Evolutionary conservation across 2,113 vertebrate genomes (phyloP), one percentile per base, ranked within the genome.

Genomic region (Peromyscus leucopus): DNA sequence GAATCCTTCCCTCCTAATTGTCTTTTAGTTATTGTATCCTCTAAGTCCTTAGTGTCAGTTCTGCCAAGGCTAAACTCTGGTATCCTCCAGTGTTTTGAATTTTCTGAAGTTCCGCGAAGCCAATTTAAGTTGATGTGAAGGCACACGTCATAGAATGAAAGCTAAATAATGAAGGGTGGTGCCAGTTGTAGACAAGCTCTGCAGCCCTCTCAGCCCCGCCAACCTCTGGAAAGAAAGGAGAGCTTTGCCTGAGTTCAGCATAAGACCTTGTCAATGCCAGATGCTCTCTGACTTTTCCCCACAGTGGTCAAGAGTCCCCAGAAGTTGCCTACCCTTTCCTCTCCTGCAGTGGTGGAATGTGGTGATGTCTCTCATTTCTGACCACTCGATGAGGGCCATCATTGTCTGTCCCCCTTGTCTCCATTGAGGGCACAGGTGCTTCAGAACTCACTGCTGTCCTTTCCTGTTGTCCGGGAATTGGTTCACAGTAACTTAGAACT

Each of bases 121-220:
- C n/a, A 93, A 28, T 90, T 74, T 88, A 84, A 87, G n/a, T 88
- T 63, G 55, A 87, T 12, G 33, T 92, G 92, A 12, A 63, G 46
- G 36, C 55, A 85, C 36, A 48, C 8, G 67, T 84, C 26, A 48
- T 67, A 89, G 89, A 91, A 65, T 92, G 48, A 89, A 95, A 95
- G 24, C 31, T 28, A 33, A 85, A 31, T 80, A 90, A 69, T 79
- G 59, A 91, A 92, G n/a, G 55, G 6, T 86, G 82, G 55, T 86
- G 42, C 33, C 51, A 55, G 0, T 59, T 16, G 17, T 76, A 89
- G 22, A 85, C 57, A 72, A 82, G 10, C 82, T 93, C 42, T 59
- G 28, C 26, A 92, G 46, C 51, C 82, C 88, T 92, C 36, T 89
- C 36, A 72, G 26, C 19, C 4, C 12, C 24, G 51, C 3, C 26